Evolutionary conservation across 2,797 vertebrate species (phyloP).

Genomic region (Myripristis jacobus): DNA sequence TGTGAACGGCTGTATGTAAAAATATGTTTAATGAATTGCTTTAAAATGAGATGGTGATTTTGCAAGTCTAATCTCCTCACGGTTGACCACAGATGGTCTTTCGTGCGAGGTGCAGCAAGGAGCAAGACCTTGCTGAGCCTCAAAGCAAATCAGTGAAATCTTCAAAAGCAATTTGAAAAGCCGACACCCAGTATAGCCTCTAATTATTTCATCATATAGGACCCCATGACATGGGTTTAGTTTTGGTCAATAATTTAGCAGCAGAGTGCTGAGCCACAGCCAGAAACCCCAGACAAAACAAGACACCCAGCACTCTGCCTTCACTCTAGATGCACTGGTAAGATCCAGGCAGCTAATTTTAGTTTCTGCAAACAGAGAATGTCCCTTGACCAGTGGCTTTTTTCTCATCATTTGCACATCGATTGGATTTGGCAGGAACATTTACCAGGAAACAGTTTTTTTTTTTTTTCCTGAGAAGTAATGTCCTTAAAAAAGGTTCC

Average conservation of each 20-base stretch:
- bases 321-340: constrained; percentile 1
- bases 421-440: constrained; percentile 53
- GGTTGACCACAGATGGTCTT: too few species aligned
- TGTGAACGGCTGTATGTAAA: too few species aligned
- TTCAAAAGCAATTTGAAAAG: neutral
- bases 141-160: neutral
- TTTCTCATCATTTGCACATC: constrained; percentile 14
- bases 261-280: too few species aligned
- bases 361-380: constrained; percentile 20
- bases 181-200: neutral
- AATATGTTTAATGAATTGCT: too few species aligned
- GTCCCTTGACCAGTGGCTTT: neutral
- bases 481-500: constrained; percentile 30
- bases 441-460: constrained; percentile 15
- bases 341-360: constrained; percentile 4
- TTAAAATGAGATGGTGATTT: too few species aligned
- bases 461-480: constrained; percentile 17
- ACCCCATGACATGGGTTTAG: neutral
- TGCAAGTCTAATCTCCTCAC: too few species aligned
- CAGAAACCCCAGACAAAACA: neutral
- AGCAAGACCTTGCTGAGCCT: neutral
- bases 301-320: neutral
- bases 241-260: neutral
- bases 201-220: too few species aligned
- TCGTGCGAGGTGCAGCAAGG: neutral